These are phyloP conservation scores for Pogonocherus hispidulus DNA, from an alignment of 2,888 invertebrate species.

Conservation along the genomic window DNA sequence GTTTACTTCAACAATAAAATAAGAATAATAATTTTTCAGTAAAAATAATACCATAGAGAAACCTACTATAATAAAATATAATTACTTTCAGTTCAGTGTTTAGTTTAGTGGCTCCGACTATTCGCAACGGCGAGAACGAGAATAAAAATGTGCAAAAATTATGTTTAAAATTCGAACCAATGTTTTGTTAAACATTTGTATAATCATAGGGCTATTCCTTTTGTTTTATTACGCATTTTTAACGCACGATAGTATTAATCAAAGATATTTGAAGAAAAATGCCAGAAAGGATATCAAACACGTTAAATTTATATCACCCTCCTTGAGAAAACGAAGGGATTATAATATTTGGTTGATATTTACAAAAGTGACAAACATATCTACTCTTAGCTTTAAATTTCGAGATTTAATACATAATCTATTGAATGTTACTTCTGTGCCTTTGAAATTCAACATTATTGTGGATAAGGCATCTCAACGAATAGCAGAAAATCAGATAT, in stretches of 20 bases:
- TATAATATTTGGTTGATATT: conserved; percentile 74
- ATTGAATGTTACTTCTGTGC: conserved; percentile 68
- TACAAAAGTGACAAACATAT: conserved; percentile 71
- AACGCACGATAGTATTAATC: conserved; percentile 41
- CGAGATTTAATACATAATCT: conserved; percentile 70
- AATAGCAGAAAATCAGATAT: conserved; percentile 70
- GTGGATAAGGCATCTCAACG: conserved; percentile 73
- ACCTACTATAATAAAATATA: not conserved
- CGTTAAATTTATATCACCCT: conserved; percentile 33
- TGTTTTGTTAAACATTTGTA: conserved; percentile 51
- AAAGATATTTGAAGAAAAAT: conserved; percentile 37
- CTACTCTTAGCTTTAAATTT: conserved; percentile 71
- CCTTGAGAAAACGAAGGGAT: conserved; percentile 47
- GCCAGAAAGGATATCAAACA: conserved; percentile 37
- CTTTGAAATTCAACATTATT: conserved; percentile 74
- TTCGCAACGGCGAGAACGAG: not conserved
- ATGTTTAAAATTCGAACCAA: conserved; percentile 50
- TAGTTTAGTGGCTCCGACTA: not conserved
- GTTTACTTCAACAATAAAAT: conserved; percentile 25
- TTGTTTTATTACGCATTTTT: conserved; percentile 53
- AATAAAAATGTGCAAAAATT: conserved; percentile 33
- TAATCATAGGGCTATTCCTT: conserved; percentile 50
- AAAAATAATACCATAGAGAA: no score
- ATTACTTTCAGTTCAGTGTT: not conserved
- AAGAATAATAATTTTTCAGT: not conserved